Evolutionary conservation across 2,797 vertebrate species (phyloP), one percentile per base, ranked within the genome.

Genomic region (Lepilemur septentrionalis): DNA sequence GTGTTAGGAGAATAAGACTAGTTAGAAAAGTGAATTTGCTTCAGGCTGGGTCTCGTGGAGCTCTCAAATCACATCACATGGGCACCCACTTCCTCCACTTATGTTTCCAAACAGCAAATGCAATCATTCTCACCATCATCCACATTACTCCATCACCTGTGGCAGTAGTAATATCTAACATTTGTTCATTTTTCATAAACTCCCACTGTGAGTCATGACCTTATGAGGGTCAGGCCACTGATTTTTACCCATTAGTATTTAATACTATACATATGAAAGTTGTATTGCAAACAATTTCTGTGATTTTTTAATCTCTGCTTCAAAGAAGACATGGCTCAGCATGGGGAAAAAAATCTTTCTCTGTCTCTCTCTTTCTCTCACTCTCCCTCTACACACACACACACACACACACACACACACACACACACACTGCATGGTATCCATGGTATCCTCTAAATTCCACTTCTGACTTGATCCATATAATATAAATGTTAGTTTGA

Each of bases 161-260:
- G 20, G 70, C 50, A 82, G 35, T 50, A 94, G 25, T 67, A 38
- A 84, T 72, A 73, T 76, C 22, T 63, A 91, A 78, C 2, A 35
- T 72, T 72, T 85, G 13, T 73, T 88, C 59, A 69, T 95, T 93
- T 91, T 41, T 79, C 48, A 89, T 87, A 87, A 89, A 83, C 83
- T 82, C n/a, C 73, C 11, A 61, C 43, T 85, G 28, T 73, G 69
- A 52, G 30, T 75, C n/a, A 69, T 87, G 52, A 83, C 23, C 41
- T 83, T 73, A 59, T 57, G 18, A 93, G 76, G 14, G 7, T n/a
- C 90, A 92, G 32, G 38, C 43, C 65, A 91, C 38, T 81, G 52
- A 41, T 83, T 88, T 73, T 91, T 85, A 15, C 20, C 15, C 11
- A 13, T 94, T 84, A 48, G 32, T 83, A 89, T 80, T 76, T 82